Evolutionary conservation across 2,888 invertebrate species (phyloP).

Genomic region (Oasisia sp.): DNA sequence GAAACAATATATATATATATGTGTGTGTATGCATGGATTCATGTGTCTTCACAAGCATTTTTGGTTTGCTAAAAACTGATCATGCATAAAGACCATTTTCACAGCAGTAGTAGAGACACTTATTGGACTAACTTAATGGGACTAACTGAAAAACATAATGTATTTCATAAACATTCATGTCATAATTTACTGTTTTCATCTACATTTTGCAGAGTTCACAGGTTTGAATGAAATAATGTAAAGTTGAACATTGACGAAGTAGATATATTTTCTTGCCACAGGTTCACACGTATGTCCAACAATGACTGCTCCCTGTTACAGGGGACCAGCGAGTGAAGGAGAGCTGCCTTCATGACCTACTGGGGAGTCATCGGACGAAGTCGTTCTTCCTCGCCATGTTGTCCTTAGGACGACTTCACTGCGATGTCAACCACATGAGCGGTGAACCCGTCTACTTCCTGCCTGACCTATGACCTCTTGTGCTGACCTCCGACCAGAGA

Average conservation of each 20-base stretch:
- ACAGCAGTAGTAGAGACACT: too few species aligned
- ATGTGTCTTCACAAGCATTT: too few species aligned
- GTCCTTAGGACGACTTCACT: not conserved
- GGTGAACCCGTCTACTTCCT: not conserved
- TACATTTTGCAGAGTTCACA: too few species aligned
- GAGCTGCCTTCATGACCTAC: not conserved
- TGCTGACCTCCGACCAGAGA: not conserved
- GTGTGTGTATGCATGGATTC: too few species aligned
- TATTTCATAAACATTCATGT: too few species aligned
- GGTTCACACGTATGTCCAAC: not conserved
- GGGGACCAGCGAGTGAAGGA: not conserved
- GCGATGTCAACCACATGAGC: not conserved
- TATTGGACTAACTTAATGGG: too few species aligned
- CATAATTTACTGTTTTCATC: too few species aligned
- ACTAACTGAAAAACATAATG: too few species aligned
- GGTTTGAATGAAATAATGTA: not conserved
- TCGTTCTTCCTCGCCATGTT: not conserved
- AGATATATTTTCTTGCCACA: not conserved
- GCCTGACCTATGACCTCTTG: not conserved
- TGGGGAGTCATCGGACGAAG: not conserved
- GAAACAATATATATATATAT: too few species aligned
- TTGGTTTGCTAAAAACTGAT: too few species aligned
- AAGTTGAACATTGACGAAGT: not conserved
- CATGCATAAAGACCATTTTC: too few species aligned
- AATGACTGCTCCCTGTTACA: not conserved